Percentiles rank a stretch among this genome's conserved stretches.
phyloP scores from a whole-genome alignment of 2,888 invertebrate genomes.

The Sericinus montela region DNA sequence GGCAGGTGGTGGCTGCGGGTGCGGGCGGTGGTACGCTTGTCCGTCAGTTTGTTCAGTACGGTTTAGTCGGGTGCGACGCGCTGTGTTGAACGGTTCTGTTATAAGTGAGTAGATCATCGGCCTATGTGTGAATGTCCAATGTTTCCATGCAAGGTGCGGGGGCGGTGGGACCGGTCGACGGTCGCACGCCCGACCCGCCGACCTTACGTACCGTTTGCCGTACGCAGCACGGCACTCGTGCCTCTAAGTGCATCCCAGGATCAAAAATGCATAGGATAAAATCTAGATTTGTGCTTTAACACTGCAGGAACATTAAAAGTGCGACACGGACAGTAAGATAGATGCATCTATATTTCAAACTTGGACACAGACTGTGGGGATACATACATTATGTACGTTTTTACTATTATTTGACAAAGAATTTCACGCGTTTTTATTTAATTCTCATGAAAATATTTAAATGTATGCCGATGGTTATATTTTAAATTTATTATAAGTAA shows the following conservation, averaged over 20 bases:
- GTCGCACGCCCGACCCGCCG: constrained; percentile 69
- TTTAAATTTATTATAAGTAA: no score
- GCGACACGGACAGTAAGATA: constrained; percentile 28
- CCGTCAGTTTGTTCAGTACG: constrained; percentile 20
- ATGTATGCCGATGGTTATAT: no score
- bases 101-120: constrained; percentile 23
- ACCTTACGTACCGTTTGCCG: constrained; percentile 77
- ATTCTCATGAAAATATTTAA: no score
- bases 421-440: no score
- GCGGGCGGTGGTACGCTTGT: constrained; percentile 23
- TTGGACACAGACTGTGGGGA: constrained; percentile 18
- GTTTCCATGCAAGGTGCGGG: constrained; percentile 49
- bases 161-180: constrained; percentile 66
- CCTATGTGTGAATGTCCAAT: constrained; percentile 40
- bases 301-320: constrained; percentile 26
- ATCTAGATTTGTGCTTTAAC: constrained; percentile 24
- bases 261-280: constrained; percentile 33
- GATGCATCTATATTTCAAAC: constrained; percentile 17
- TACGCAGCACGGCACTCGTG: constrained; percentile 55
- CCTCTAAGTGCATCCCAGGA: constrained; percentile 55
- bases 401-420: not conserved
- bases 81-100: constrained; percentile 30
- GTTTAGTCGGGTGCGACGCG: constrained; percentile 32
- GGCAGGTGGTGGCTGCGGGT: constrained; percentile 30
- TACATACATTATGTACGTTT: constrained; percentile 31